Percentiles rank a stretch among this genome's conserved stretches.
Conservation (phyloP, 1,140 invertebrate species). For the Parapsyche elsis region DNA sequence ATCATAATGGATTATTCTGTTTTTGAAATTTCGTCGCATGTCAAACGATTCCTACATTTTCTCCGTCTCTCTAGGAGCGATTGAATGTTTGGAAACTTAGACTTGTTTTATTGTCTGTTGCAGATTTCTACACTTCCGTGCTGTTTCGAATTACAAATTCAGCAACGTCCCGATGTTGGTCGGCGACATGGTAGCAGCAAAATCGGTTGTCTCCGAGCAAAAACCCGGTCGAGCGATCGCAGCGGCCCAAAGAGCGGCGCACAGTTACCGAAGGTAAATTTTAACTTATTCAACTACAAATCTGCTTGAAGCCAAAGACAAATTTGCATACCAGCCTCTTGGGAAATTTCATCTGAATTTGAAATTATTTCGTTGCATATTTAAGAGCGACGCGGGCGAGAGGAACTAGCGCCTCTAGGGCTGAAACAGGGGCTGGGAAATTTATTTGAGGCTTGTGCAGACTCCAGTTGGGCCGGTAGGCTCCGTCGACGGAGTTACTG, state of each 20-base stretch:
- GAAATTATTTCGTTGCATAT: constrained; percentile 56
- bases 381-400: constrained; percentile 42
- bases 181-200: no score
- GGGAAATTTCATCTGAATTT: constrained; percentile 56
- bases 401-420: constrained; percentile 20
- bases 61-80: no score
- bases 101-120: no score
- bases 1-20: no score
- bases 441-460: constrained; percentile 23
- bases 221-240: neutral
- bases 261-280: constrained; percentile 41
- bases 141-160: neutral
- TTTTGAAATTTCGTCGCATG: no score
- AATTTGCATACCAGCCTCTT: constrained; percentile 52
- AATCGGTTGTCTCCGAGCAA: neutral
- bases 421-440: constrained; percentile 6
- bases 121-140: no score
- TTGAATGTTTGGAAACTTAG: no score
- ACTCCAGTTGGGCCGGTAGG: neutral
- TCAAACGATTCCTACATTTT: no score
- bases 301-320: constrained; percentile 52
- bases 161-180: neutral
- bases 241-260: constrained; percentile 11
- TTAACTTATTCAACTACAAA: constrained; percentile 54
- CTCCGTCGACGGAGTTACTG: neutral